A percentile compares a stretch with the other conserved stretches of the same genome.
These are phyloP conservation scores for Criorhina ranunculi DNA, from an alignment of 2,888 invertebrate species.

Conservation along the genomic window DNA sequence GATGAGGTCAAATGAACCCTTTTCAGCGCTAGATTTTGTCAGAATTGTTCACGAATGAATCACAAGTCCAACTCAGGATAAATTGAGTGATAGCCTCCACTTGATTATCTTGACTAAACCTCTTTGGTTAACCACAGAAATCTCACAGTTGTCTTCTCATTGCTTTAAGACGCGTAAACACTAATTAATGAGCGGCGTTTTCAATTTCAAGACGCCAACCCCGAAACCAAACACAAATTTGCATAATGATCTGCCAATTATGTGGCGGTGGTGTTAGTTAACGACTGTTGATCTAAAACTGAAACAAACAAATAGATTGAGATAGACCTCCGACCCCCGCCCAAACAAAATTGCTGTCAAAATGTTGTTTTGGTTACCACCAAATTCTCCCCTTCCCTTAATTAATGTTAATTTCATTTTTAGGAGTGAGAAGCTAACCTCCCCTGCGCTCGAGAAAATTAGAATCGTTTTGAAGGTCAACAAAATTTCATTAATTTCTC, in stretches of 20 bases:
- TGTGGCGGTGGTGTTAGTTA: neutral
- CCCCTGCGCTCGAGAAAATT: constrained; percentile 13
- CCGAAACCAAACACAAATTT: neutral
- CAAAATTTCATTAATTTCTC: constrained; percentile 9
- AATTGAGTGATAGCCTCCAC: too few species aligned
- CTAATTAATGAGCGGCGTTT: neutral
- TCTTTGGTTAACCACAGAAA: too few species aligned
- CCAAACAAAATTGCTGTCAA: neutral
- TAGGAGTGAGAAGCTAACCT: neutral
- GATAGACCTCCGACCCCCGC: too few species aligned
- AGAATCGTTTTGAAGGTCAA: constrained; percentile 37
- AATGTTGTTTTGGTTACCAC: neutral
- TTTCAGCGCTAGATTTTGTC: too few species aligned
- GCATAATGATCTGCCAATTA: constrained; percentile 6
- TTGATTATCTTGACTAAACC: too few species aligned
- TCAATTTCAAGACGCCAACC: neutral
- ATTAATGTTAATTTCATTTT: constrained; percentile 20
- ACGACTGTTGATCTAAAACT: neutral
- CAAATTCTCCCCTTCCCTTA: neutral
- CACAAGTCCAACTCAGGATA: too few species aligned
- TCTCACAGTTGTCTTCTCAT: neutral
- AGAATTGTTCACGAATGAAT: too few species aligned
- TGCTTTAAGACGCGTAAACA: neutral
- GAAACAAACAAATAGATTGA: constrained; percentile 8
- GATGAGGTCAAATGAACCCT: too few species aligned